Percentiles rank a stretch among this genome's conserved stretches.
Evolutionary conservation across 2,888 invertebrate genomes (phyloP).

Genomic region (Leptopterna dolabrata): DNA sequence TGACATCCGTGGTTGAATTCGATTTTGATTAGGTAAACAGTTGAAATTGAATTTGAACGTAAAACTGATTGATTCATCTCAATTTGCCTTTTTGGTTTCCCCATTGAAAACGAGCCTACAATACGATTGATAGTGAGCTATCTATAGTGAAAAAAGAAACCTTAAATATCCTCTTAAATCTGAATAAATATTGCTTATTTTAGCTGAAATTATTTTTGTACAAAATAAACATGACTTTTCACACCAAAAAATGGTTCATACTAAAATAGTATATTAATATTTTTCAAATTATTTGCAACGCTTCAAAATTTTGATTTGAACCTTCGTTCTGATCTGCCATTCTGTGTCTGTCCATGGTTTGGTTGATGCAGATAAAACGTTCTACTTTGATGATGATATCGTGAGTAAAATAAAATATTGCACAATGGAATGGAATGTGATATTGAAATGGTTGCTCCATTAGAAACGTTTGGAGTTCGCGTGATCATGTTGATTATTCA

Average conservation of each 20-base stretch:
- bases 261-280: background rate
- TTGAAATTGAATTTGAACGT: background rate
- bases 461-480: background rate
- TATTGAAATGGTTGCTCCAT: constrained; percentile 14
- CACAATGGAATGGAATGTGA: constrained; percentile 37
- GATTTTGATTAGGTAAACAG: too few species aligned
- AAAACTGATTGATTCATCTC: background rate
- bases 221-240: background rate
- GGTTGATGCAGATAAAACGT: background rate
- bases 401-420: background rate
- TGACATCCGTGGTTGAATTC: background rate
- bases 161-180: background rate
- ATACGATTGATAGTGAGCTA: background rate
- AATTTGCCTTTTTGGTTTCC: background rate
- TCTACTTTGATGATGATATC: background rate
- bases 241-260: background rate
- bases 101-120: background rate
- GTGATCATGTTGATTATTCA: background rate
- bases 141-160: background rate
- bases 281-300: background rate
- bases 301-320: background rate
- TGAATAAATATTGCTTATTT: background rate
- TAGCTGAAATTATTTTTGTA: constrained; percentile 10
- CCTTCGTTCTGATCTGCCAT: background rate
- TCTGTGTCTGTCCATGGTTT: background rate